Evolutionary conservation across 2,888 invertebrate species (phyloP).

Genomic region (Seira sanloemensis): DNA sequence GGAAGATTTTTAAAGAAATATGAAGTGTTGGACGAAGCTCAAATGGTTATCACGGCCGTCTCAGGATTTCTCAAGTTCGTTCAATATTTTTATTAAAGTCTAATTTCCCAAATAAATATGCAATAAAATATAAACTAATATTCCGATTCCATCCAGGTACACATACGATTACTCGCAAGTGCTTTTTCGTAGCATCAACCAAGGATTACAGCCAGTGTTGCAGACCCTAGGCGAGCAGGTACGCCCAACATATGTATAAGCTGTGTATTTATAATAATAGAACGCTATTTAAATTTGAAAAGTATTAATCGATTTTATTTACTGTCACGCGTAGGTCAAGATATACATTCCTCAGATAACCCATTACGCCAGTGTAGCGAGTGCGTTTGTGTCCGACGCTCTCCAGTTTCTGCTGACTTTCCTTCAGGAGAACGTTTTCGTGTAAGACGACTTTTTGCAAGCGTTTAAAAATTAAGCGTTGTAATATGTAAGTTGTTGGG

Average conservation of each 20-base stretch:
- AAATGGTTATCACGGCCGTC: conserved; percentile 49
- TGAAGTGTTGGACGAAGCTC: conserved; percentile 69
- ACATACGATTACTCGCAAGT: conserved; percentile 62
- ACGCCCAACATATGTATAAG: background rate
- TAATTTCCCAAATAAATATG: too few species aligned
- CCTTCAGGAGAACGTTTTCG: conserved; percentile 71
- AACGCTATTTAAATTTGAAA: background rate
- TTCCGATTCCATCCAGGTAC: too few species aligned
- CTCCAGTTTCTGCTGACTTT: conserved; percentile 48
- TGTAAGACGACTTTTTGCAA: conserved; percentile 66
- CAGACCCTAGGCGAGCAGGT: conserved; percentile 72
- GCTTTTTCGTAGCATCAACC: conserved; percentile 72
- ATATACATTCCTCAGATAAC: conserved; percentile 73
- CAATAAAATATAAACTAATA: too few species aligned
- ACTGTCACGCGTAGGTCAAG: conserved; percentile 70
- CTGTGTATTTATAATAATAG: too few species aligned
- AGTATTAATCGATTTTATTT: conserved; percentile 21
- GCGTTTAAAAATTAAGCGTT: too few species aligned
- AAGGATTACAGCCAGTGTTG: conserved; percentile 73
- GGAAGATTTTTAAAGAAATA: conserved; percentile 71
- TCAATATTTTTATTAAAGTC: too few species aligned
- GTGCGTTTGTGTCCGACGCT: conserved; percentile 45
- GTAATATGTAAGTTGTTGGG: too few species aligned
- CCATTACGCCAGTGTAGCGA: conserved; percentile 56
- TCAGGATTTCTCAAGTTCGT: conserved; percentile 61